Conservation (phyloP, 2,113 vertebrate species). For the Strix aluco region DNA sequence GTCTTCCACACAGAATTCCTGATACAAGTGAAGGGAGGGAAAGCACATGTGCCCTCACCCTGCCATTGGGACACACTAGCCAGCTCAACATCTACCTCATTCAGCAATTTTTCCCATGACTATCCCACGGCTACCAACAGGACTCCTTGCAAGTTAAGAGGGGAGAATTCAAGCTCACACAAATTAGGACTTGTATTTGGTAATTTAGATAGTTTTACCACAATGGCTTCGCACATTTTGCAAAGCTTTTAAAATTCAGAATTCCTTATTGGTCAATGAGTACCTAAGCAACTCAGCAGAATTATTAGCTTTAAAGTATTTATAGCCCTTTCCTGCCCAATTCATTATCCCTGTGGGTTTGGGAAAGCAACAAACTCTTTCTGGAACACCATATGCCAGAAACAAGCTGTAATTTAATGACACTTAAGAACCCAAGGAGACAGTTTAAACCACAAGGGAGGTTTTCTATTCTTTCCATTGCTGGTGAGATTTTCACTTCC, state of each 20-base stretch:
- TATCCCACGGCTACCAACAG: not conserved
- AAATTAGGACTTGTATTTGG: not conserved
- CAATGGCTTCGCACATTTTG: not conserved
- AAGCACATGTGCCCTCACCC: not conserved
- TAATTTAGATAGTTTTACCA: not conserved
- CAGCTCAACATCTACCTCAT: not conserved
- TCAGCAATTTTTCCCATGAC: not conserved
- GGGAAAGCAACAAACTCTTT: conserved; percentile 41
- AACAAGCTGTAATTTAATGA: conserved; percentile 51
- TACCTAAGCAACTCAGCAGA: conserved; percentile 6
- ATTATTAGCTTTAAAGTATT: conserved; percentile 43
- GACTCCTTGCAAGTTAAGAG: not conserved
- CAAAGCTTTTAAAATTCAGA: conserved; percentile 13
- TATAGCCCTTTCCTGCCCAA: conserved; percentile 28
- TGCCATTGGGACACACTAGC: not conserved
- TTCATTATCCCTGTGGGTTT: conserved; percentile 28
- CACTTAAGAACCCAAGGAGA: conserved; percentile 50
- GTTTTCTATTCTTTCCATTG: conserved; percentile 51
- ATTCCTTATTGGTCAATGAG: conserved; percentile 7
- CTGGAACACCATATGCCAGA: conserved; percentile 33
- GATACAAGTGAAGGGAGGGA: not conserved
- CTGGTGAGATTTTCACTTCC: conserved; percentile 36
- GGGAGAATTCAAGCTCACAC: not conserved
- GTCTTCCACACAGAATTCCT: not conserved
- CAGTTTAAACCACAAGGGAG: conserved; percentile 50